Percentiles rank a stretch among this genome's conserved stretches.
These are phyloP conservation scores for Coptodon rendalli DNA, from an alignment of 2,113 vertebrate species.

Conservation along the genomic window DNA sequence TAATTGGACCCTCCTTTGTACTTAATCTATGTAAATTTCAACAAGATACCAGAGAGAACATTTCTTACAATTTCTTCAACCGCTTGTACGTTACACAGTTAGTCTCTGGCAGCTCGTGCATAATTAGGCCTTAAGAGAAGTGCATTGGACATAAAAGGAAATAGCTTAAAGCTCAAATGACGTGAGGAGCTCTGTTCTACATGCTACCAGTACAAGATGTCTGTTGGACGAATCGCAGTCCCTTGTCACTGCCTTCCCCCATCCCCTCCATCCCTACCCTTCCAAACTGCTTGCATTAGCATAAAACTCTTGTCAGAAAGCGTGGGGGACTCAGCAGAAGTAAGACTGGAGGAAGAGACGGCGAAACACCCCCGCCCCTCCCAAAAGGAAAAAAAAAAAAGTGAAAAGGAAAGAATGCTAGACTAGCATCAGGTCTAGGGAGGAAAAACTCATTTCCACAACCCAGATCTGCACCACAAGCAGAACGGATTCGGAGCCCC, in stretches of 20 bases:
- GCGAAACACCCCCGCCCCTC: not conserved
- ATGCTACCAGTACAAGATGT: conserved; percentile 33
- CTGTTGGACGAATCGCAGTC: conserved; percentile 3
- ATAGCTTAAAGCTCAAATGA: conserved; percentile 42
- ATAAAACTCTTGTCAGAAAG: conserved; percentile 54
- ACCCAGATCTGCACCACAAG: conserved; percentile 61
- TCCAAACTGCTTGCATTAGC: conserved; percentile 47
- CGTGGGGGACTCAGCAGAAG: conserved; percentile 24
- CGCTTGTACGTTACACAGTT: conserved; percentile 18
- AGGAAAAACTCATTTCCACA: conserved; percentile 22
- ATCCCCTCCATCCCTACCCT: not conserved
- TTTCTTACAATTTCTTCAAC: conserved; percentile 6
- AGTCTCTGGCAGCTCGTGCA: conserved; percentile 29
- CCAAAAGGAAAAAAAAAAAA: not conserved
- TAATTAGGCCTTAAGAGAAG: conserved; percentile 49
- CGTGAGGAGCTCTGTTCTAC: conserved; percentile 39
- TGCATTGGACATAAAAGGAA: conserved; percentile 31
- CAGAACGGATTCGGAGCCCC: conserved; percentile 33
- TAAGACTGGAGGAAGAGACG: not conserved
- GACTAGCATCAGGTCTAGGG: not conserved
- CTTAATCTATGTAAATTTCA: conserved; percentile 5
- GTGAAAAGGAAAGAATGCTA: not conserved
- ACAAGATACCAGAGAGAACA: not conserved
- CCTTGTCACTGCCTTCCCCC: conserved; percentile 19
- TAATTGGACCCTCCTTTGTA: not conserved